Evolutionary conservation across 1,140 invertebrate genomes (phyloP).

Genomic region (Heliconius hewitsoni): DNA sequence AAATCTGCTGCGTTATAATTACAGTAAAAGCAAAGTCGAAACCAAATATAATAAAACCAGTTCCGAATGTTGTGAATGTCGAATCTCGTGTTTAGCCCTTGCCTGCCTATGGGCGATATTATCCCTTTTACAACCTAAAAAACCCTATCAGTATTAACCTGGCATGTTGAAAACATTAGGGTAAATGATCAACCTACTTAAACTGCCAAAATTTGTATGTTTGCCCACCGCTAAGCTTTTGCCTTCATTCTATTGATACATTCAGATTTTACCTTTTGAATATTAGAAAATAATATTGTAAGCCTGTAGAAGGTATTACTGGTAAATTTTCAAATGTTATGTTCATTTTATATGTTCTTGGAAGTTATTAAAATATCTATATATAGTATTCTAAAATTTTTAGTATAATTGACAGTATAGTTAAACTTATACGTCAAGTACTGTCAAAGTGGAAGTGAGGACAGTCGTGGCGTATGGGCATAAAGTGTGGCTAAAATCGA

Average conservation of each 20-base stretch:
- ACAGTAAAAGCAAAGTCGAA: not conserved
- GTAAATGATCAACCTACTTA: constrained; percentile 15
- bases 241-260: constrained; percentile 11
- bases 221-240: constrained; percentile 11
- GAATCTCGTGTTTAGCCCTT: constrained; percentile 37
- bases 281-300: not conserved
- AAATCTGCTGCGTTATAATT: not conserved
- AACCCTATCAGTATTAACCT: constrained; percentile 30
- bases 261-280: not conserved
- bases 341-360: not conserved
- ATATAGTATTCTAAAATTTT: not conserved
- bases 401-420: not conserved
- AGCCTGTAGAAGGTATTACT: not conserved
- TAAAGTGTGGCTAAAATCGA: no score
- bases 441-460: no score
- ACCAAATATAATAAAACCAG: not conserved
- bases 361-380: not conserved
- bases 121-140: constrained; percentile 30
- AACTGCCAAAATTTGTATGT: constrained; percentile 12
- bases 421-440: no score
- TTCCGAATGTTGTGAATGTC: constrained; percentile 33
- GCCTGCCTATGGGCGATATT: constrained; percentile 20
- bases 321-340: not conserved
- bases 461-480: no score
- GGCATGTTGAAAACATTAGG: constrained; percentile 27